These are phyloP conservation scores for Coregonus suidteri DNA, from an alignment of 2,797 vertebrate genomes.

Conservation along the genomic window DNA sequence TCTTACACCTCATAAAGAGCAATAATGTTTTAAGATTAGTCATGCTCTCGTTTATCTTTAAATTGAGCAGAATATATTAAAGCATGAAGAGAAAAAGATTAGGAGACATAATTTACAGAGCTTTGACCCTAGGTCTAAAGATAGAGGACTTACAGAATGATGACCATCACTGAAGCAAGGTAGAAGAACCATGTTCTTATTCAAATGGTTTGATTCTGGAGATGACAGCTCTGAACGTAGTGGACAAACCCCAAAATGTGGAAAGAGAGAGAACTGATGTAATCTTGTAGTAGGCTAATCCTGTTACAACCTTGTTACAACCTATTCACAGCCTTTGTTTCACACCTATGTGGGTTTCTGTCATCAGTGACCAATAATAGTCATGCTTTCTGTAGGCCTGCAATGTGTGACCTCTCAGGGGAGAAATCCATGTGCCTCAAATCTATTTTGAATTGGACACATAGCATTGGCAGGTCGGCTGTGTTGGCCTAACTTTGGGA, in stretches of 20 bases:
- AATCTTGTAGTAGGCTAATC: constrained; percentile 11
- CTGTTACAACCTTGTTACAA: neutral
- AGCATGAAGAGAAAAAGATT: constrained; percentile 2
- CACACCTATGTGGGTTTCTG: constrained; percentile 1
- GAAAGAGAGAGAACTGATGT: constrained; percentile 12
- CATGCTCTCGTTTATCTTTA: constrained; percentile 25
- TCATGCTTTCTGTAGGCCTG: neutral
- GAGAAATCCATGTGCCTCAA: constrained; percentile 11
- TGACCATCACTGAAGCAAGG: neutral
- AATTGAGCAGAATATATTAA: constrained; percentile 14
- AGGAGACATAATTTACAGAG: constrained; percentile 12
- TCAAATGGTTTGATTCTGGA: neutral
- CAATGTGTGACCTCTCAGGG: neutral
- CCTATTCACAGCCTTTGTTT: neutral
- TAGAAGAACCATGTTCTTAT: neutral
- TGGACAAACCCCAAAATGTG: neutral
- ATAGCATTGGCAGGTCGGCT: constrained; percentile 35
- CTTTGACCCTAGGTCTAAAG: constrained; percentile 16
- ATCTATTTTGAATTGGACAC: constrained; percentile 25
- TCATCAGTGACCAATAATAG: neutral
- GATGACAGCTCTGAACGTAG: neutral
- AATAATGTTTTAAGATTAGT: constrained; percentile 1
- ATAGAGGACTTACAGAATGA: neutral
- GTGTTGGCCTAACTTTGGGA: constrained; percentile 7
- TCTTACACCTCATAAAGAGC: constrained; percentile 35